phyloP scores from a whole-genome alignment of 2,888 invertebrate genomes.

The Leptopilina syphax region DNA sequence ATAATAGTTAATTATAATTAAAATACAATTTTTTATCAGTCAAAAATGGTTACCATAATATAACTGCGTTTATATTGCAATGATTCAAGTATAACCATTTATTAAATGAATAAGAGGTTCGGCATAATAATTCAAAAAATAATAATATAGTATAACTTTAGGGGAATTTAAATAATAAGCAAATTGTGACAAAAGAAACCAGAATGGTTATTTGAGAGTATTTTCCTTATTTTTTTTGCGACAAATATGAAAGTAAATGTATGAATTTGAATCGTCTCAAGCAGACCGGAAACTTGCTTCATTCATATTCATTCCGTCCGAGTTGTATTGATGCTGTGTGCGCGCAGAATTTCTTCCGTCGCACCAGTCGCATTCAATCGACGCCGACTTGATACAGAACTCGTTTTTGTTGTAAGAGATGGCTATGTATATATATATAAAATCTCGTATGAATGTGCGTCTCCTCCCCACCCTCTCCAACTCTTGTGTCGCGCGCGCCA shows the following conservation, averaged over 20 bases:
- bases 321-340: slow-evolving; percentile 56
- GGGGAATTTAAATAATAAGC: too few relatives aligned
- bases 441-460: slow-evolving; percentile 44
- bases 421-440: not conserved
- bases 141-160: too few relatives aligned
- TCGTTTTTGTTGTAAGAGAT: slow-evolving; percentile 16
- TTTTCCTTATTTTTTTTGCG: slow-evolving; percentile 35
- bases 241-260: slow-evolving; percentile 62
- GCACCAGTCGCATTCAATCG: slow-evolving; percentile 65
- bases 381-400: slow-evolving; percentile 30
- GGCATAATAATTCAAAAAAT: too few relatives aligned
- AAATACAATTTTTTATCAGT: too few relatives aligned
- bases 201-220: not conserved
- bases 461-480: not conserved
- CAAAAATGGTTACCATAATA: too few relatives aligned
- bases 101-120: too few relatives aligned
- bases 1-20: too few relatives aligned
- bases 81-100: too few relatives aligned
- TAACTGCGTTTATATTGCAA: too few relatives aligned
- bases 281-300: slow-evolving; percentile 65
- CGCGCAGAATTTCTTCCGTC: slow-evolving; percentile 63
- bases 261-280: slow-evolving; percentile 61
- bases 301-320: slow-evolving; percentile 64
- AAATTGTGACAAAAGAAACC: not conserved
- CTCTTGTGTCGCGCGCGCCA: not conserved